phyloP scores from a whole-genome alignment of 1,140 invertebrate species.

The Eueides isabella region DNA sequence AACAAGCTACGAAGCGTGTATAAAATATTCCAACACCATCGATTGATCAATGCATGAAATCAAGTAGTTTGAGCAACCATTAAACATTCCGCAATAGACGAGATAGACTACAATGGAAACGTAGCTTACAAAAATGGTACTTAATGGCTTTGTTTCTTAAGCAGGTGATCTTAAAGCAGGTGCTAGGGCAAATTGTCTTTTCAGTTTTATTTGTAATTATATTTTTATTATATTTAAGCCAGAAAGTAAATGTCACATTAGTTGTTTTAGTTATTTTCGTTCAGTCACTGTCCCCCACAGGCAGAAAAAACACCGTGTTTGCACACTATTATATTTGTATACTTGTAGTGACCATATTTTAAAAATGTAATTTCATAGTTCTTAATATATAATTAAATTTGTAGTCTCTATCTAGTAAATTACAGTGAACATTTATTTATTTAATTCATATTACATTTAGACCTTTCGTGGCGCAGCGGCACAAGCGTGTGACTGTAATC shows the following conservation, averaged over 20 bases:
- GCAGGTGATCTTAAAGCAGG: constrained; percentile 64
- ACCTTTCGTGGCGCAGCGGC: no score
- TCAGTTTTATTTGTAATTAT: constrained; percentile 39
- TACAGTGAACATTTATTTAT: no score
- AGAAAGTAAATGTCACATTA: constrained; percentile 6
- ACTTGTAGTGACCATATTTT: no score
- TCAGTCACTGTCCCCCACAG: not conserved
- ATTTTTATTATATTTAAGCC: constrained; percentile 19
- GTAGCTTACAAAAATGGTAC: constrained; percentile 34
- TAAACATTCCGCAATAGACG: not conserved
- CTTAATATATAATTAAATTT: no score
- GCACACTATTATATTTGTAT: not conserved
- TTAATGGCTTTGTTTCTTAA: constrained; percentile 50
- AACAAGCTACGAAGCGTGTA: not conserved
- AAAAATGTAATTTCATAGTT: no score
- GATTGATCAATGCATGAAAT: not conserved
- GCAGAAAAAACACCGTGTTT: not conserved
- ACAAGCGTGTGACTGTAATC: no score
- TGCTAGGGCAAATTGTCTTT: constrained; percentile 22
- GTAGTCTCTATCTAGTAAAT: no score
- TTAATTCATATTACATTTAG: no score
- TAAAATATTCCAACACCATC: not conserved
- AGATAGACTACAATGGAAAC: constrained; percentile 28
- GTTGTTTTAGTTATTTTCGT: not conserved
- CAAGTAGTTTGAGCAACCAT: not conserved